Percentiles rank a stretch among this genome's conserved stretches.
Conservation (phyloP, 2,797 vertebrate species). For the Perodicticus potto region DNA sequence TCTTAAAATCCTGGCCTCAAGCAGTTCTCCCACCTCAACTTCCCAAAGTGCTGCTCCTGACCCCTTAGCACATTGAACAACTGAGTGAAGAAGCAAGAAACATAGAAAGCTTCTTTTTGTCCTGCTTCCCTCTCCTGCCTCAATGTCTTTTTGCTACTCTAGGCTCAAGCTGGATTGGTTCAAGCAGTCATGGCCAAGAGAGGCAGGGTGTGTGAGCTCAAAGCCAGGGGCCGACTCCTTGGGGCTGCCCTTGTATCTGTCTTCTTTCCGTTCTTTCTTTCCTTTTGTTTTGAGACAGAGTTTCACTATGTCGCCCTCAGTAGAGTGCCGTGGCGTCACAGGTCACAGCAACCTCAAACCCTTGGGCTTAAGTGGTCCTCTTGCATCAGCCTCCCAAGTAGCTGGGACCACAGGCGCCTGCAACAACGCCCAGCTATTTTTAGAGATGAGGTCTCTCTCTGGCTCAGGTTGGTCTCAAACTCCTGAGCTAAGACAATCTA, state of each 20-base stretch:
- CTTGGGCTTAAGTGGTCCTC: too few relatives aligned
- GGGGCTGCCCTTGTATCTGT: not conserved
- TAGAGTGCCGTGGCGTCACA: too few relatives aligned
- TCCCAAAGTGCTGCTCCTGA: not conserved
- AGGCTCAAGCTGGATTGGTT: not conserved
- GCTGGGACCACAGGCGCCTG: too few relatives aligned
- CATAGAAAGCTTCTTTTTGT: not conserved
- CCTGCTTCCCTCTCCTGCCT: not conserved
- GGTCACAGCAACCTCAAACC: too few relatives aligned
- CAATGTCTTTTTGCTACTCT: not conserved
- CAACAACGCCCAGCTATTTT: too few relatives aligned
- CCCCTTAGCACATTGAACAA: not conserved
- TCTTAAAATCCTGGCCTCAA: not conserved
- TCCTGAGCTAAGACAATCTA: too few relatives aligned
- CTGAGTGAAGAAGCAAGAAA: not conserved
- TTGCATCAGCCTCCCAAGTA: too few relatives aligned
- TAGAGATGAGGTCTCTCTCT: too few relatives aligned
- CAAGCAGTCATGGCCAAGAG: not conserved
- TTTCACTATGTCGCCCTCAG: too few relatives aligned
- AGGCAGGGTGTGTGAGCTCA: not conserved
- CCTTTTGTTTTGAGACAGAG: too few relatives aligned
- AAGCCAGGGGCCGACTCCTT: not conserved
- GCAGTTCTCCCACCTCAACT: not conserved
- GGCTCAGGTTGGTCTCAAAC: too few relatives aligned
- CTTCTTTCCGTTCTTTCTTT: too few relatives aligned